phyloP scores from a whole-genome alignment of 2,888 invertebrate genomes.

The Netelia fuscicornis region DNA sequence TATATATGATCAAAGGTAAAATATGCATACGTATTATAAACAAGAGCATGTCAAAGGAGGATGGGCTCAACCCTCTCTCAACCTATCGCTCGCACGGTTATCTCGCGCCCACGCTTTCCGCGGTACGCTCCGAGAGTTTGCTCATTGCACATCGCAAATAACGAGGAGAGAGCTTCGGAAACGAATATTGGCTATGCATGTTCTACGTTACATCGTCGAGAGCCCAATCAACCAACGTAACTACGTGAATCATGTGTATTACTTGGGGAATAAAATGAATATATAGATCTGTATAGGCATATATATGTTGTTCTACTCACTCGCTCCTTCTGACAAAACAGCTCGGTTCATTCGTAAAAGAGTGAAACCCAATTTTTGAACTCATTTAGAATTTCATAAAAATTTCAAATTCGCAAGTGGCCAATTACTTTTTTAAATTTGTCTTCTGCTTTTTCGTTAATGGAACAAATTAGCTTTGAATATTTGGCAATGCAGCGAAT shows the following conservation, averaged over 20 bases:
- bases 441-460: too few relatives aligned
- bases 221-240: constrained; percentile 13
- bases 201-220: not conserved
- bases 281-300: not conserved
- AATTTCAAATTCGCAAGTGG: too few relatives aligned
- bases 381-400: not conserved
- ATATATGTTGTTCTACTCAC: not conserved
- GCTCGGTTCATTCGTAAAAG: too few relatives aligned
- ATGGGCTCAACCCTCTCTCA: not conserved
- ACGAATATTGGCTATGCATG: constrained; percentile 11
- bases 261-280: not conserved
- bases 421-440: too few relatives aligned
- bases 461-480: too few relatives aligned
- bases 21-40: constrained; percentile 61
- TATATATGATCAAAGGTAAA: constrained; percentile 66
- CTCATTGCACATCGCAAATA: constrained; percentile 56
- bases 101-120: not conserved
- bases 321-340: too few relatives aligned
- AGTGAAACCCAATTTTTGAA: not conserved
- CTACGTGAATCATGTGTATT: not conserved
- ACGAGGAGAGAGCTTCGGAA: not conserved
- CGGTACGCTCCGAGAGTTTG: constrained; percentile 44
- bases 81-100: not conserved
- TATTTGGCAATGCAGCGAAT: too few relatives aligned
- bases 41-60: constrained; percentile 34